Evolutionary conservation across 2,113 vertebrate species (phyloP), one percentile per base, ranked within the genome.

Genomic region (Alexandromys fortis): DNA sequence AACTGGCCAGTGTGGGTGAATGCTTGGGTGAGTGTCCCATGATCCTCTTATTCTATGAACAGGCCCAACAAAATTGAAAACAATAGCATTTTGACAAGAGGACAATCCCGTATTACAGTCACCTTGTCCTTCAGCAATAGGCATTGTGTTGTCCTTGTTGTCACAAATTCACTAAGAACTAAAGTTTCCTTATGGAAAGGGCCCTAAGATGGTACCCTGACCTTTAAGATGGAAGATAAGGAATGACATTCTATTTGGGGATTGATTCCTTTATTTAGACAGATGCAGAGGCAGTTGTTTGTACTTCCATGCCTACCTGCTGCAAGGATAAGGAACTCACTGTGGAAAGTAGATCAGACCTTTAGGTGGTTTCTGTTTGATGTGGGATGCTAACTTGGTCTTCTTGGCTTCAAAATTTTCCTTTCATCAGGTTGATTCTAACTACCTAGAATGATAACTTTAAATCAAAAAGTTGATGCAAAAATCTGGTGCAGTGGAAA

Each of bases 361-460:
- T 33, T 63, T 0, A 55, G 67, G 28, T 72, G 87, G 21, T 5
- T 17, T n/a, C 13, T 49, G 3, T 70, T 79, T 17, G 77, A 33
- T 70, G 38, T 24, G 35, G 72, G 4, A 61, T 65, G 38, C 21
- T 86, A 58, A 8, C 30, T 13, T 5, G 82, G 1, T 75, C 7
- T 21, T 78, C n/a, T 38, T 63, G 26, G 19, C 21, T 86, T 94
- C 45, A 77, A 28, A 61, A 24, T 35, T 76, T 13, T 47, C 3
- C 12, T 94, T 90, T 94, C 38, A 3, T 86, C 4, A 42, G 7
- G 38, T 77, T 45, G 26, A 35, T 88, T 97, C 76, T 90, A 7
- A 83, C 2, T 78, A 75, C 9, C 13, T 21, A 12, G 10, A 73
- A 14, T 30, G 89, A 68, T 13, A 24, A 24, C 61, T 26, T 68